These are phyloP conservation scores for Heliangelus exortis DNA, from an alignment of 2,797 vertebrate species.

Conservation along the genomic window DNA sequence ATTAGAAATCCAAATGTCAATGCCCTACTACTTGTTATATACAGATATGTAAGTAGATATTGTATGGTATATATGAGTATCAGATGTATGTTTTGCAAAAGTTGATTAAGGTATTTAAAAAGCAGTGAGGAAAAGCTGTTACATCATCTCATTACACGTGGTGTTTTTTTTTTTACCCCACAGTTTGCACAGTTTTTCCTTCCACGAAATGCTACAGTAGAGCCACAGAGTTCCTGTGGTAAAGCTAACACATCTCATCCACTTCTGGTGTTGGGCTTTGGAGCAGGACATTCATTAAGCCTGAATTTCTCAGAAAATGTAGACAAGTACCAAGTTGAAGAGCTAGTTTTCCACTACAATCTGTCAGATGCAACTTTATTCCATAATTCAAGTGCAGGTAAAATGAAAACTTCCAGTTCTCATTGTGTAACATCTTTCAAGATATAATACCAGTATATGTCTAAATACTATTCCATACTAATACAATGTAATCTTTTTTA, in stretches of 20 bases:
- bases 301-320: slow-evolving; percentile 83
- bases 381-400: slow-evolving; percentile 82
- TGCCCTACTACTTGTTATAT: background rate
- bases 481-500: background rate
- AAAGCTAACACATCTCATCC: slow-evolving; percentile 52
- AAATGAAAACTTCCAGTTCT: slow-evolving; percentile 29
- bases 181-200: slow-evolving; percentile 79
- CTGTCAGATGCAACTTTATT: slow-evolving; percentile 85
- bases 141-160: background rate
- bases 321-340: slow-evolving; percentile 78
- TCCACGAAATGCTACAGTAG: slow-evolving; percentile 76
- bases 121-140: background rate
- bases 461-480: background rate
- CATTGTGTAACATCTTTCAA: background rate
- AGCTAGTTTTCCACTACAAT: slow-evolving; percentile 85
- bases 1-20: background rate
- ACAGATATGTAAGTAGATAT: background rate
- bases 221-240: slow-evolving; percentile 83
- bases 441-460: background rate
- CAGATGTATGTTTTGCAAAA: background rate
- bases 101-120: background rate
- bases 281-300: slow-evolving; percentile 78
- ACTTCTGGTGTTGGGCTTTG: slow-evolving; percentile 81
- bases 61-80: background rate
- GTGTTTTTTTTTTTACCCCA: background rate